Conservation (phyloP, 2,797 vertebrate genomes). For the Alfaro cultratus region DNA sequence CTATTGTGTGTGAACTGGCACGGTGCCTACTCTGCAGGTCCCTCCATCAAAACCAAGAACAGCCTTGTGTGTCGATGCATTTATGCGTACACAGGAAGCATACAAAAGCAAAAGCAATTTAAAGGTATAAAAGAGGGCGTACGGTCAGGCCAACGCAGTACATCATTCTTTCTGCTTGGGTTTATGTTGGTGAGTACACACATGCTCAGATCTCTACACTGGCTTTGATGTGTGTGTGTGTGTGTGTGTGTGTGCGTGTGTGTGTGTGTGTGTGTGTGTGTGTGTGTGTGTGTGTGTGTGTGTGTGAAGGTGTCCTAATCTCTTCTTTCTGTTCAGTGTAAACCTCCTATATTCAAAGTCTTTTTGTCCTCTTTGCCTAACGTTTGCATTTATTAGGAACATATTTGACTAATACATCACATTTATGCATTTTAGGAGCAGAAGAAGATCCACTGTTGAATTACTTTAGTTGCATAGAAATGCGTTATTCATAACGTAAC, state of each 20-base stretch:
- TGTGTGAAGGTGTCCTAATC: conserved; percentile 21
- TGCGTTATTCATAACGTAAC: conserved; percentile 63
- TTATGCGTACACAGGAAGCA: conserved; percentile 27
- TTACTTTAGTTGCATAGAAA: conserved; percentile 14
- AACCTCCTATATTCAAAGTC: conserved; percentile 3
- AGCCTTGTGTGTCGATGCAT: conserved; percentile 12
- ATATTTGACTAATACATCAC: conserved; percentile 27
- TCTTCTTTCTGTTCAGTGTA: conserved; percentile 14
- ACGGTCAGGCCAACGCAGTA: conserved; percentile 13
- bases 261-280: conserved; percentile 25
- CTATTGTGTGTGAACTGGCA: conserved; percentile 71
- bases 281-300: conserved; percentile 14
- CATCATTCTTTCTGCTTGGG: conserved; percentile 34
- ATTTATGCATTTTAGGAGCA: conserved; percentile 13
- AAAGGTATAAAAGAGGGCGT: neutral
- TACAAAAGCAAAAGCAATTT: conserved; percentile 17
- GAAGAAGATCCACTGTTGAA: conserved; percentile 22
- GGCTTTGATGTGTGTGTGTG: conserved; percentile 1
- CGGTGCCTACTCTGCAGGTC: conserved; percentile 66
- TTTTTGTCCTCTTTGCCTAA: conserved; percentile 9
- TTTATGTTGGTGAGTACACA: conserved; percentile 16
- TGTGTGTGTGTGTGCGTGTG: neutral
- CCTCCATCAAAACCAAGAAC: conserved; percentile 46
- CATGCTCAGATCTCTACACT: conserved; percentile 9
- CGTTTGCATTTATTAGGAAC: conserved; percentile 22